Conservation (phyloP, 2,113 vertebrate species). For the Acrocephalus arundinaceus region DNA sequence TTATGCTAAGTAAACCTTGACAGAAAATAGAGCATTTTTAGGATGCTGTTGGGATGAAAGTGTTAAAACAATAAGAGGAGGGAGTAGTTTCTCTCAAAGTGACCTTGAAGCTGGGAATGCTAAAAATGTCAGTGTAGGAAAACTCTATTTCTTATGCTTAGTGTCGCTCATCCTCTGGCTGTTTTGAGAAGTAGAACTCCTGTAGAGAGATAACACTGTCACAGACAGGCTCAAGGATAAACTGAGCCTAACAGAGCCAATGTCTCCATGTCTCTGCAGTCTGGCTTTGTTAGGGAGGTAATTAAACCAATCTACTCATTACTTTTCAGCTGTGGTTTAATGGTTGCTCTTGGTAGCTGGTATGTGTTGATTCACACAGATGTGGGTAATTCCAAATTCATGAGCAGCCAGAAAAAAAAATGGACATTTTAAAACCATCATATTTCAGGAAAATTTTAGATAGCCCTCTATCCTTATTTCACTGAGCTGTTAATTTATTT, state of each 20-base stretch:
- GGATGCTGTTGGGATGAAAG: neutral
- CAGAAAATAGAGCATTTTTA: neutral
- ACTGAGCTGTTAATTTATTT: neutral
- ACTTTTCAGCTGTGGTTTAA: neutral
- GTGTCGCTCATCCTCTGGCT: neutral
- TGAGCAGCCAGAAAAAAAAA: neutral
- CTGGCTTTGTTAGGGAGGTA: neutral
- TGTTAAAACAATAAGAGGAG: neutral
- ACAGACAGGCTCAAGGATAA: neutral
- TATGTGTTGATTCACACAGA: neutral
- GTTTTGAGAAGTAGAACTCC: neutral
- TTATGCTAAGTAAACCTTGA: neutral
- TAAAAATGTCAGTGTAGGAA: neutral
- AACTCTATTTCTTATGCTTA: neutral
- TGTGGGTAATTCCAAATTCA: neutral
- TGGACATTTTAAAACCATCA: neutral
- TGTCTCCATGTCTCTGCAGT: fast-evolving
- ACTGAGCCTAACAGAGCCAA: fast-evolving
- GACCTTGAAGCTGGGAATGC: neutral
- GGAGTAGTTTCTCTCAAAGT: neutral
- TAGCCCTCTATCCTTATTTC: neutral
- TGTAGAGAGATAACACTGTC: neutral
- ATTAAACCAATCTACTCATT: neutral
- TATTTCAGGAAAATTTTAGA: neutral
- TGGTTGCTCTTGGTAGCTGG: neutral